These are phyloP conservation scores for Aepyceros melampus DNA, from an alignment of 2,113 vertebrate genomes.

Conservation along the genomic window DNA sequence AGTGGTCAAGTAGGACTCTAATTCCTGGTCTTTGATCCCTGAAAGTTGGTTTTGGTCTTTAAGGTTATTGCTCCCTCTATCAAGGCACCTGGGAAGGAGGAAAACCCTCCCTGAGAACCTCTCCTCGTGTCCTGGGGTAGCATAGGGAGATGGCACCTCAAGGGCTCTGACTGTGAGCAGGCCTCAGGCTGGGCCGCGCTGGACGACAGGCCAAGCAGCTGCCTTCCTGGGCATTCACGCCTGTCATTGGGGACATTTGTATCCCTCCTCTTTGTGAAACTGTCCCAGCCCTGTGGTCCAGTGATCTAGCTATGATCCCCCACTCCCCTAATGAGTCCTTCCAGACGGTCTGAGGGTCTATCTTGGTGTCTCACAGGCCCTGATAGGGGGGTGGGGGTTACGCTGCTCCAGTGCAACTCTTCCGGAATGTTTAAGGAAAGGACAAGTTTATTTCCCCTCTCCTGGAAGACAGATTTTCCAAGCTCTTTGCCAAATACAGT, in stretches of 20 bases:
- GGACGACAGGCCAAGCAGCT: neutral
- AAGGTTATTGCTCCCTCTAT: neutral
- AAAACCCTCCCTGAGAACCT: neutral
- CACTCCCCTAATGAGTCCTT: neutral
- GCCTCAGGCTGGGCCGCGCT: neutral
- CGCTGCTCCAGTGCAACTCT: neutral
- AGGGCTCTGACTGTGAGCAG: neutral
- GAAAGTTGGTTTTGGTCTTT: neutral
- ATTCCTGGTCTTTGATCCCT: neutral
- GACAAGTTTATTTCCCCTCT: neutral
- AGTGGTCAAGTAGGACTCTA: neutral
- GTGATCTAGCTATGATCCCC: neutral
- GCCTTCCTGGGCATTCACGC: neutral
- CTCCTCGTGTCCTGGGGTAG: neutral
- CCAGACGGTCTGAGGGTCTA: neutral
- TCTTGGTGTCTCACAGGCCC: neutral
- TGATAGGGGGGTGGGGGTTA: neutral
- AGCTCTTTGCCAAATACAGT: neutral
- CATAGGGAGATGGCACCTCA: neutral
- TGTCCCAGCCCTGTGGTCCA: neutral
- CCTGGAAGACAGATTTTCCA: constrained; percentile 20
- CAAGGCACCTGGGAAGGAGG: neutral
- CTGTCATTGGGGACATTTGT: neutral
- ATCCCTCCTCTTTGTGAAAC: neutral
- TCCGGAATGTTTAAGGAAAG: constrained; percentile 7